A percentile compares a stretch with the other conserved stretches of the same genome.
Conservation (phyloP, 1,140 invertebrate species). For the Apocrypta bakeri region DNA sequence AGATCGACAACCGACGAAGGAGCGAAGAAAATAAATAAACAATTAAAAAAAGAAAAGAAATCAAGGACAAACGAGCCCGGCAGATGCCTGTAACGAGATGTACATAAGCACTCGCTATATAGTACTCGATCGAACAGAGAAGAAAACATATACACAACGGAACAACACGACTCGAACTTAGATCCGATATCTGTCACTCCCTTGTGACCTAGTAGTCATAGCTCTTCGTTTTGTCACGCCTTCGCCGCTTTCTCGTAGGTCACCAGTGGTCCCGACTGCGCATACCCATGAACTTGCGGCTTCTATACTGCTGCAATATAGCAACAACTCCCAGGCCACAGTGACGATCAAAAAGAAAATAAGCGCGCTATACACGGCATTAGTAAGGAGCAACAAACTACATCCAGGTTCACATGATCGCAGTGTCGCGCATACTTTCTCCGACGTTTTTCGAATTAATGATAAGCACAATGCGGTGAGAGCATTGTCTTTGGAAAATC, state of each 20-base stretch:
- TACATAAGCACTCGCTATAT: background rate
- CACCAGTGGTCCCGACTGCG: background rate
- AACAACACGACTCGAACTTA: slow-evolving; percentile 31
- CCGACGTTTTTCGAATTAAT: slow-evolving; percentile 48
- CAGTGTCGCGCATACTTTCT: slow-evolving; percentile 50
- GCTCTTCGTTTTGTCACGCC: slow-evolving; percentile 47
- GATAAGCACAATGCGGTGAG: slow-evolving; percentile 28
- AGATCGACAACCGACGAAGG: background rate
- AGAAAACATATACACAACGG: background rate
- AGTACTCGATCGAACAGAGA: slow-evolving; percentile 20
- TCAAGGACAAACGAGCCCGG: slow-evolving; percentile 6
- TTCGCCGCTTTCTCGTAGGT: slow-evolving; percentile 40
- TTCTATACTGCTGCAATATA: too few relatives aligned
- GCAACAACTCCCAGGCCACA: background rate
- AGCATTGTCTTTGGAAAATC: slow-evolving; percentile 36
- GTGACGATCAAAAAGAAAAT: background rate
- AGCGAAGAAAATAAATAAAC: background rate
- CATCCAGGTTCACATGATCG: background rate
- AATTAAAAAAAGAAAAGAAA: background rate
- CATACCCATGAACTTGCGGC: slow-evolving; percentile 34
- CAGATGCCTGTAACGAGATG: slow-evolving; percentile 42
- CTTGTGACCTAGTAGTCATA: slow-evolving; percentile 55
- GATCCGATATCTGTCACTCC: slow-evolving; percentile 65
- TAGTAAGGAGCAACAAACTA: slow-evolving; percentile 14
- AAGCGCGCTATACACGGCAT: slow-evolving; percentile 11